phyloP scores from a whole-genome alignment of 2,113 vertebrate species.

The Vombatus ursinus region DNA sequence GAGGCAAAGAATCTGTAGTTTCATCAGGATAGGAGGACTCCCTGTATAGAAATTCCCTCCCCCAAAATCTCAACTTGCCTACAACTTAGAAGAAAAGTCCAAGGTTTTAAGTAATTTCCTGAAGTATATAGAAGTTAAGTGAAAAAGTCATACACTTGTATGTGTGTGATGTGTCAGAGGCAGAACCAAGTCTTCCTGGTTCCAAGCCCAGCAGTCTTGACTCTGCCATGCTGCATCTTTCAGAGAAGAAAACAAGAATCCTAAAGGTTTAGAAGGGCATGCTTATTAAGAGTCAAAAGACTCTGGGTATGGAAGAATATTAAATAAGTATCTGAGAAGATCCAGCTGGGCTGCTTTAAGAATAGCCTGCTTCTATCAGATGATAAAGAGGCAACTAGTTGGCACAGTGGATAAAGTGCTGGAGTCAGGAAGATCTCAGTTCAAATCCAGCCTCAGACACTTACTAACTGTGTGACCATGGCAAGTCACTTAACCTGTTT shows the following conservation, averaged over 20 bases:
- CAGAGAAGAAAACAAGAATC: neutral
- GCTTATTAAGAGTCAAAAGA: neutral
- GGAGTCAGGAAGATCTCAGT: neutral
- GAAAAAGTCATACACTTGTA: neutral
- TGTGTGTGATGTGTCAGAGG: neutral
- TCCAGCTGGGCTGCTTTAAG: neutral
- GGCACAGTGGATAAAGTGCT: no score
- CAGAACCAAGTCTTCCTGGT: no score
- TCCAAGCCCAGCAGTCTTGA: neutral
- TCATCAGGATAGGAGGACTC: neutral
- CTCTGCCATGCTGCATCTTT: neutral
- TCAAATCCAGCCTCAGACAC: neutral
- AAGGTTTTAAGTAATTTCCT: neutral
- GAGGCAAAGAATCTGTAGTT: neutral
- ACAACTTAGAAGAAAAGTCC: neutral
- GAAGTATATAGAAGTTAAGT: neutral
- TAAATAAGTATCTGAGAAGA: neutral
- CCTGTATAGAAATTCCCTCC: neutral
- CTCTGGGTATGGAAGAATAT: neutral
- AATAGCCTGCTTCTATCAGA: neutral
- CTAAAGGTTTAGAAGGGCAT: neutral
- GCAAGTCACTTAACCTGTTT: neutral
- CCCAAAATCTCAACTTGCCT: neutral
- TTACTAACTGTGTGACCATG: neutral
- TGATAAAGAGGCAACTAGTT: neutral